These are phyloP conservation scores for Cyphomyrus plagiostoma DNA, from an alignment of 2,113 vertebrate species.

Conservation along the genomic window DNA sequence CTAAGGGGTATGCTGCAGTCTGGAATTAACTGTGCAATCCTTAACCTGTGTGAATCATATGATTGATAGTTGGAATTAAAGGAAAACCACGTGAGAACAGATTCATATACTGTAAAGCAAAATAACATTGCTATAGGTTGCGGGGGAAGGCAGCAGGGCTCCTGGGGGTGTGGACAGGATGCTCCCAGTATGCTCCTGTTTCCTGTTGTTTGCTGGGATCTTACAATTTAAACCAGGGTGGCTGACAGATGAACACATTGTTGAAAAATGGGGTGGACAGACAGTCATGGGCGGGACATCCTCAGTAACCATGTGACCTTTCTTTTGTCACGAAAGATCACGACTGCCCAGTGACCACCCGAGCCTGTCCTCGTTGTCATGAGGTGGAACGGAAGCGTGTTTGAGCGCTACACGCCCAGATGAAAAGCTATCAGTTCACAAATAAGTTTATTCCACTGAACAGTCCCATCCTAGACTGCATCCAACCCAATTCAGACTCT, in stretches of 20 bases:
- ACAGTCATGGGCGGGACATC: conserved; percentile 24
- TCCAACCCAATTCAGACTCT: background rate
- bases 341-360: background rate
- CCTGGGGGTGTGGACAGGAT: conserved; percentile 3
- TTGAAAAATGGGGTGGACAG: conserved; percentile 30
- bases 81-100: background rate
- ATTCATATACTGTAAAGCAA: background rate
- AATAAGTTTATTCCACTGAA: background rate
- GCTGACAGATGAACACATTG: conserved; percentile 50
- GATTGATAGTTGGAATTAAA: background rate
- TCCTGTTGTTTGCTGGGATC: conserved; percentile 63
- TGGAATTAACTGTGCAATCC: background rate
- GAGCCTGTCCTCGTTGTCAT: background rate
- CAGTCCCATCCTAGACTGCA: background rate
- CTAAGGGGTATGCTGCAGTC: background rate
- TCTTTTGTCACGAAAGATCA: conserved; percentile 17
- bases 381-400: background rate
- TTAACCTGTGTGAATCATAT: background rate
- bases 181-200: conserved; percentile 54
- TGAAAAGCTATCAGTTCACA: background rate
- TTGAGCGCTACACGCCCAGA: background rate
- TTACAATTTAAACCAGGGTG: conserved; percentile 52
- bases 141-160: background rate
- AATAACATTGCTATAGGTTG: background rate
- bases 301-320: conserved; percentile 18